Evolutionary conservation across 2,888 invertebrate species (phyloP), one percentile per base, ranked within the genome.

Genomic region (Athalia circularis): DNA sequence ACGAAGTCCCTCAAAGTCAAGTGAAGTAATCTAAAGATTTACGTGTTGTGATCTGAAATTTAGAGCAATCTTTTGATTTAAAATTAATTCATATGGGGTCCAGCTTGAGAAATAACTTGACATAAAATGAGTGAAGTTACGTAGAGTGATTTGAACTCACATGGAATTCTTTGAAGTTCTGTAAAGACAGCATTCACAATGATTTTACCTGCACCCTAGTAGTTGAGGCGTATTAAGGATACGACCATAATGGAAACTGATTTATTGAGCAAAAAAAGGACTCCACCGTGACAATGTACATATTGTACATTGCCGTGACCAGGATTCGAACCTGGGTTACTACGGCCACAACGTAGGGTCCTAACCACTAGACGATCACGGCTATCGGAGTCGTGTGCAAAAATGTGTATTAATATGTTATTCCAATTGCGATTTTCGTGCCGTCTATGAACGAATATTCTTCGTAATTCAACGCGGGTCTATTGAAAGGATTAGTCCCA

Each of bases 251-350:
- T 15, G 4, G 1, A 11, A 54, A 52, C 5, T 6, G 43, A 64
- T 9, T 43, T n/a, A 59, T 59, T 6, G 48, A 8, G 15, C 52
- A 68, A 68, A 68, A 43, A 1, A 52, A 11, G 0, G 11, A 11
- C 68, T 68, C 52, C 54, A 15, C 52, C 68, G 68, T 67, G 68
- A 68, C 68, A 68, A 68, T 68, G 68, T 52, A 68, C 5, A 29
- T 9, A 3, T 11, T 6, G n/a, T 54, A 65, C 78, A 78, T 78
- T 93, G 93, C 93, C 93, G 93, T 93, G 93, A 93, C 93, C 93
- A 93, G 93, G 94, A 94, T 93, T 94, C 94, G 94, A 94, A 94
- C 94, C 94, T 94, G 94, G 94, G 94, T 94, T 94, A 93, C 93
- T 93, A 93, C 94, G 94, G 94, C 94, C 94, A 94, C 94, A 94